phyloP scores from a whole-genome alignment of 2,113 vertebrate genomes.

The Forbesichthys papilliferus region DNA sequence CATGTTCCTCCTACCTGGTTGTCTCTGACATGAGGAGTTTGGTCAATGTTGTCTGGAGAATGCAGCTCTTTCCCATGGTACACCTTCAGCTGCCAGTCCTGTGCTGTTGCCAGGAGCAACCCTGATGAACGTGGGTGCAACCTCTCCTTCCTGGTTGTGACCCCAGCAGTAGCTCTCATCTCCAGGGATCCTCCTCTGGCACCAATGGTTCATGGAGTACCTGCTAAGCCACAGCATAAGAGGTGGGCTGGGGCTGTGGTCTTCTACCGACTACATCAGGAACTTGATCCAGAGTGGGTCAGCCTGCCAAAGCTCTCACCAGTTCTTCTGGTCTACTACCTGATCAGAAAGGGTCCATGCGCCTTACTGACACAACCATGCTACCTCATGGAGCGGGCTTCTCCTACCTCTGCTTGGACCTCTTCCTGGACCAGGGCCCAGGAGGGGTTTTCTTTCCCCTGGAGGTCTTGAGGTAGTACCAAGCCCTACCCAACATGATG shows the following conservation, averaged over 20 bases:
- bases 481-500: too few relatives aligned
- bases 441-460: too few relatives aligned
- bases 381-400: too few relatives aligned
- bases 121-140: not conserved
- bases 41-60: too few relatives aligned
- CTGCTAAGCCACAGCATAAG: not conserved
- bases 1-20: too few relatives aligned
- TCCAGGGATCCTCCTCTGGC: not conserved
- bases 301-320: not conserved
- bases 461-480: too few relatives aligned
- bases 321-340: not conserved
- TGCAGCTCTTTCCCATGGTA: not conserved
- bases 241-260: too few relatives aligned
- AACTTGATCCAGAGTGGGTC: not conserved
- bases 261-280: not conserved
- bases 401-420: too few relatives aligned
- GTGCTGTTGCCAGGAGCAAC: not conserved
- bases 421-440: too few relatives aligned
- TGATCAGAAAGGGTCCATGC: too few relatives aligned
- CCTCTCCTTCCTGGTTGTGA: conserved; percentile 3
- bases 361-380: too few relatives aligned
- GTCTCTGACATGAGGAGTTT: too few relatives aligned
- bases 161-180: not conserved
- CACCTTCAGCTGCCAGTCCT: not conserved
- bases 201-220: not conserved